phyloP scores from a whole-genome alignment of 2,797 vertebrate species.

The Scleropages formosus region DNA sequence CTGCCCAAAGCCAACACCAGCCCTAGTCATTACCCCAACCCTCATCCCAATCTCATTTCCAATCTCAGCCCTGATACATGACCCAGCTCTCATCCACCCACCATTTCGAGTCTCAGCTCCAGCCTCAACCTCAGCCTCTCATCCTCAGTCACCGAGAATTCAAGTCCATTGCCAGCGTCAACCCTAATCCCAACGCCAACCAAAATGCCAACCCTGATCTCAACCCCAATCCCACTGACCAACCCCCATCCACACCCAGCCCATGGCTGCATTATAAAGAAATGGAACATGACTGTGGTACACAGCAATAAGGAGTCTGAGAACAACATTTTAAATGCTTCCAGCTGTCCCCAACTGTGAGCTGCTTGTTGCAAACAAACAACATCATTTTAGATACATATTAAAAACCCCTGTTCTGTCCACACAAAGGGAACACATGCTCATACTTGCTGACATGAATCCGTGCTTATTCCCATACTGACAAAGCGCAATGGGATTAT shows the following conservation, averaged over 20 bases:
- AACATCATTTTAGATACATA: conserved; percentile 18
- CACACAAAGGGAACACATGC: background rate
- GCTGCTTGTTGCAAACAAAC: conserved; percentile 17
- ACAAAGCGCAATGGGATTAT: conserved; percentile 20
- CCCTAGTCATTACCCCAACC: no score
- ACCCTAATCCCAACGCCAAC: no score
- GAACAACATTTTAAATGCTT: conserved; percentile 33
- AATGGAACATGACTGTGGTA: conserved; percentile 37
- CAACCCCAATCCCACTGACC: no score
- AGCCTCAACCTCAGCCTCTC: no score
- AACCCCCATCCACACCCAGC: background rate
- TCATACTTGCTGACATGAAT: background rate
- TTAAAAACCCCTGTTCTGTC: conserved; percentile 25
- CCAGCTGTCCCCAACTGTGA: conserved; percentile 34
- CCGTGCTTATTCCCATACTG: background rate
- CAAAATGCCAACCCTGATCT: no score
- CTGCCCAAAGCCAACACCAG: no score
- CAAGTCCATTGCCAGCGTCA: no score
- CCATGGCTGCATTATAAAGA: conserved; percentile 15
- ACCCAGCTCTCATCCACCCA: no score
- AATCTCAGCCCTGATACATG: no score
- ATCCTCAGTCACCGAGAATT: no score
- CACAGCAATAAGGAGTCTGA: conserved; percentile 32
- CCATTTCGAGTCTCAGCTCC: no score
- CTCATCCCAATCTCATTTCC: no score